phyloP scores from a whole-genome alignment of 64 coral and sea anemone genomes.

The Cladopsammia gracilis region DNA sequence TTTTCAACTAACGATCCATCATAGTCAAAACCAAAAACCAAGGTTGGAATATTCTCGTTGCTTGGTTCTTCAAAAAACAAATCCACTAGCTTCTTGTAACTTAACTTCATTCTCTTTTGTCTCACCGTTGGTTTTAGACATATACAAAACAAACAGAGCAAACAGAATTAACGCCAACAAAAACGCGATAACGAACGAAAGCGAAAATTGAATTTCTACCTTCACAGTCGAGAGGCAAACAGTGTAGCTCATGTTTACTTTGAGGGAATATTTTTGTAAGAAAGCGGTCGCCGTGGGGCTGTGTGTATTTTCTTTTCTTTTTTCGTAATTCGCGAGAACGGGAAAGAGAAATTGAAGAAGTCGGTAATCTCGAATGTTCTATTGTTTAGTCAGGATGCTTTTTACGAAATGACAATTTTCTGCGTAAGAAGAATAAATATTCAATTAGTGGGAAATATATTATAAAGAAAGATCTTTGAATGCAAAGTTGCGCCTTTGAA shows the following conservation, averaged over 20 bases:
- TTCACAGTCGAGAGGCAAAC: conserved; percentile 54
- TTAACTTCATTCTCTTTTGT: conserved; percentile 9
- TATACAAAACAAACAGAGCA: conserved; percentile 70
- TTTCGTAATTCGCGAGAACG: conserved; percentile 31
- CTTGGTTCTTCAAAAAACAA: too few species aligned
- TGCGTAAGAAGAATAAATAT: conserved; percentile 58
- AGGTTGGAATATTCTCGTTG: neutral
- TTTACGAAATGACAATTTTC: conserved; percentile 71
- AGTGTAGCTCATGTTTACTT: conserved; percentile 68
- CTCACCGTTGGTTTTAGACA: conserved; percentile 45
- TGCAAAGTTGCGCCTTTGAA: conserved; percentile 49
- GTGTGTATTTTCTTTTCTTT: conserved; percentile 16
- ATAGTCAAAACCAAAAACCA: neutral
- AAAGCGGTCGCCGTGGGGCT: conserved; percentile 27
- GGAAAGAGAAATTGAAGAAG: conserved; percentile 33
- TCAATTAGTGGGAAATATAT: conserved; percentile 60
- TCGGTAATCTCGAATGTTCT: conserved; percentile 52
- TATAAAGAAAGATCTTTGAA: conserved; percentile 63
- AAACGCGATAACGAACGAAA: conserved; percentile 77
- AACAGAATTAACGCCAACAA: conserved; percentile 90
- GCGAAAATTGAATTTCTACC: conserved; percentile 88
- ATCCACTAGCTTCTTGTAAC: neutral
- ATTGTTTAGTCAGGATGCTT: conserved; percentile 78
- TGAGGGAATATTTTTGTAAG: conserved; percentile 58
- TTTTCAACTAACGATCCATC: conserved; percentile 1